Evolutionary conservation across 2,797 vertebrate species (phyloP).

Genomic region (Enteromius trimaculatus): DNA sequence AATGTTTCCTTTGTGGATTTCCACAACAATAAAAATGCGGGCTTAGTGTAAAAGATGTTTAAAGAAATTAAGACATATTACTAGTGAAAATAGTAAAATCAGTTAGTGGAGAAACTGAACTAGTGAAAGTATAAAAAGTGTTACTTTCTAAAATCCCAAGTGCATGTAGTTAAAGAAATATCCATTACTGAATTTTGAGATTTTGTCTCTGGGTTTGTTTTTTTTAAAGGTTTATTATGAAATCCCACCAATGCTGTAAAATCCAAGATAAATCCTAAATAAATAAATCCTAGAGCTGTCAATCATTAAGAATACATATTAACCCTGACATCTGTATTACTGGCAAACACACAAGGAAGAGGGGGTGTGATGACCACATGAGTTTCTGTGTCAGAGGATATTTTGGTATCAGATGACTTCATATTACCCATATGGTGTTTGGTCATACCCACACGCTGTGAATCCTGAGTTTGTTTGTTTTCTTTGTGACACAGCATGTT

Average conservation of each 20-base stretch:
- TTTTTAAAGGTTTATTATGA: not conserved
- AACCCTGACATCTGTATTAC: not conserved
- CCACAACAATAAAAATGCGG: not conserved
- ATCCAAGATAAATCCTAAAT: not conserved
- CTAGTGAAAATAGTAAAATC: not conserved
- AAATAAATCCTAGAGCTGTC: not conserved
- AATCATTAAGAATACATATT: not conserved
- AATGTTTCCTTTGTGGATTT: not conserved
- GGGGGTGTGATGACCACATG: constrained; percentile 29
- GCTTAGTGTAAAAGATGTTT: not conserved
- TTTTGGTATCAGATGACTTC: constrained; percentile 53
- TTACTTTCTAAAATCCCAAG: not conserved
- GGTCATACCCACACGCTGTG: constrained; percentile 35
- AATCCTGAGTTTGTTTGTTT: constrained; percentile 34
- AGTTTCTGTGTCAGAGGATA: constrained; percentile 44
- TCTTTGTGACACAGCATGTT: constrained; percentile 49
- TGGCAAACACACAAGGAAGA: constrained; percentile 19
- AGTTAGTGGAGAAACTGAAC: not conserved
- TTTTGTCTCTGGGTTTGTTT: not conserved
- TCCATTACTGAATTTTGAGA: not conserved
- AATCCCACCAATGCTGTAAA: not conserved
- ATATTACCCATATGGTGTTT: constrained; percentile 45
- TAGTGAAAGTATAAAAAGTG: not conserved
- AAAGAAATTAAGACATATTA: not conserved
- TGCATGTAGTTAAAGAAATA: not conserved